These are phyloP conservation scores for Peromyscus nudipes DNA, from an alignment of 2,797 vertebrate genomes.

Conservation along the genomic window DNA sequence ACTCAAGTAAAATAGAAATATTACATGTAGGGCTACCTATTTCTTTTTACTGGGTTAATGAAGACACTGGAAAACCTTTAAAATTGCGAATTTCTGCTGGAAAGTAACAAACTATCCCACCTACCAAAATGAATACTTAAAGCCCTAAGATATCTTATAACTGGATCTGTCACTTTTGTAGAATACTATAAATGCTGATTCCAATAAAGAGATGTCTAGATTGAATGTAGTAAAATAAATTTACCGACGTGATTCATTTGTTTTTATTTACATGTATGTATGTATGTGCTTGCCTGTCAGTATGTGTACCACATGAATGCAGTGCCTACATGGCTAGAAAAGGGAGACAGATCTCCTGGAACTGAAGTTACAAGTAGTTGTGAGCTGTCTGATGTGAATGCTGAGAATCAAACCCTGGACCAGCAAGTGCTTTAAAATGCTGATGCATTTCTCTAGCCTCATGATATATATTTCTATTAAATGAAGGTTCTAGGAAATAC, in stretches of 20 bases:
- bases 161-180: background rate
- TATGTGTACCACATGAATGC: background rate
- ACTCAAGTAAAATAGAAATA: background rate
- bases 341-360: background rate
- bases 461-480: background rate
- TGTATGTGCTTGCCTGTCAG: background rate
- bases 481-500: background rate
- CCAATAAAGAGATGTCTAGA: background rate
- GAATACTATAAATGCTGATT: background rate
- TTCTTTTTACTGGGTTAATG: background rate
- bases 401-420: background rate
- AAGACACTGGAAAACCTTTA: background rate
- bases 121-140: background rate
- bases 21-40: background rate
- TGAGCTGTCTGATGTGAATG: background rate
- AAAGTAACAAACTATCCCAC: background rate
- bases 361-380: background rate
- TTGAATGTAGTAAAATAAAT: background rate
- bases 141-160: background rate
- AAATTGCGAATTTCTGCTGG: background rate
- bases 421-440: background rate
- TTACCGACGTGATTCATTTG: background rate
- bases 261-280: background rate
- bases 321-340: background rate
- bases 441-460: background rate